Percentiles rank a stretch among this genome's conserved stretches.
phyloP scores from a whole-genome alignment of 2,113 vertebrate species.

The Oreotrochilus melanogaster region DNA sequence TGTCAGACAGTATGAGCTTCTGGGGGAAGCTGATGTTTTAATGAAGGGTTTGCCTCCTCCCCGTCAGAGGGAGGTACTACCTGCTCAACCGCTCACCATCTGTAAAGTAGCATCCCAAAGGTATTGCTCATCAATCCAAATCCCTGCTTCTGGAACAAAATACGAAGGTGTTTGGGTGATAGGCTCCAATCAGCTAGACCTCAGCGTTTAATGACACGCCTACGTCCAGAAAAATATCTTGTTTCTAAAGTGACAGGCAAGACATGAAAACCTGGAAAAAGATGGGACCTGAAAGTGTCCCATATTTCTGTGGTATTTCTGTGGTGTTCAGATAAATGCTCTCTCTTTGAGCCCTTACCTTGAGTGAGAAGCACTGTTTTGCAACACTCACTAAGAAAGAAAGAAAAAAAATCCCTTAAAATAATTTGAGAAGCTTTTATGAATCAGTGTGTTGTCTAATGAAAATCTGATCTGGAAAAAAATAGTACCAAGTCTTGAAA shows the following conservation, averaged over 20 bases:
- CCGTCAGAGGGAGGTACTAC: neutral
- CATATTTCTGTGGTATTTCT: neutral
- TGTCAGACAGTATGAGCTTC: slow-evolving; percentile 37
- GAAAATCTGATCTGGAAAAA: neutral
- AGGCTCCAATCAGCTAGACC: neutral
- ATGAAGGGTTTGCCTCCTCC: slow-evolving; percentile 44
- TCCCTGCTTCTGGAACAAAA: neutral
- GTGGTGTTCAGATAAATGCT: neutral
- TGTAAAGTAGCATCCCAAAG: neutral
- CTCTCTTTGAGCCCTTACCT: accelerated
- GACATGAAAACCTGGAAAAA: neutral
- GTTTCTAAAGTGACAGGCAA: neutral
- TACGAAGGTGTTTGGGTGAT: neutral
- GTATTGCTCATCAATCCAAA: neutral
- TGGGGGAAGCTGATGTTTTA: slow-evolving; percentile 52
- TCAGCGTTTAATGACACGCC: neutral
- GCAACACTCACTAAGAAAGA: neutral
- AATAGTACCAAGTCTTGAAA: neutral
- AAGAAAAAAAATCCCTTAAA: neutral
- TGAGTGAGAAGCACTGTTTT: accelerated
- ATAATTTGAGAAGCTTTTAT: neutral
- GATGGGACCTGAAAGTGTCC: neutral
- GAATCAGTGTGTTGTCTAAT: neutral
- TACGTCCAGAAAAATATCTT: neutral
- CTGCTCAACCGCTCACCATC: neutral